A percentile compares a stretch with the other conserved stretches of the same genome.
Evolutionary conservation across 2,888 invertebrate genomes (phyloP).

Genomic region (Drosophila putrida): DNA sequence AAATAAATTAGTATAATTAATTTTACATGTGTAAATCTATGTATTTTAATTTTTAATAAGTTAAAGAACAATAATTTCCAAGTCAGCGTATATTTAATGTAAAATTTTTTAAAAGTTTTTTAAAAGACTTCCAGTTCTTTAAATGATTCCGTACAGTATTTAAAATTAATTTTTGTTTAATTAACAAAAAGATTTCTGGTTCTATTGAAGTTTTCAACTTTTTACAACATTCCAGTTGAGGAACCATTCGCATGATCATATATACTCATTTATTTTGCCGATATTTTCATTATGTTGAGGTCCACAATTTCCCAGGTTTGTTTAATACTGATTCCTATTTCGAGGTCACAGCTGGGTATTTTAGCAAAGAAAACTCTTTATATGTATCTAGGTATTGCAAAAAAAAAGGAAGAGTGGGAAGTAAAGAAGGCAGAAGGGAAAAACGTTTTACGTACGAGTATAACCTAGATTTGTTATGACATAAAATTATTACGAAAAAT

Average conservation of each 20-base stretch:
- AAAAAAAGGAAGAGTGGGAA: not conserved
- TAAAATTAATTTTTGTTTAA: too few species aligned
- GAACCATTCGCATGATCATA: not conserved
- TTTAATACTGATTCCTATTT: not conserved
- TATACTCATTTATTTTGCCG: not conserved
- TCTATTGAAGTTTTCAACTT: too few species aligned
- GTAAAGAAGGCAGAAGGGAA: not conserved
- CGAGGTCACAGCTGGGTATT: slow-evolving; percentile 9
- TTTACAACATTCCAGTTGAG: not conserved
- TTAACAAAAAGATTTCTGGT: too few species aligned
- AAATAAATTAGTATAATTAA: too few species aligned
- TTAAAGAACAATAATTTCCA: too few species aligned
- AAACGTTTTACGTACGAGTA: slow-evolving; percentile 19
- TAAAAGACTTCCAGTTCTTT: too few species aligned
- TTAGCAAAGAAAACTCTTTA: not conserved
- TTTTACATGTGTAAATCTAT: too few species aligned
- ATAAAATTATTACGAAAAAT: slow-evolving; percentile 82
- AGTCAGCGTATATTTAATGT: too few species aligned
- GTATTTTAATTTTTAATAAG: too few species aligned
- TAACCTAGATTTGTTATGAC: slow-evolving; percentile 83
- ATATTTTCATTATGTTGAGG: not conserved
- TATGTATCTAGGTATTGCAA: slow-evolving; percentile 1
- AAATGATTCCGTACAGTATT: too few species aligned
- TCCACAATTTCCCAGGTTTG: not conserved
- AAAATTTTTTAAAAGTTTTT: too few species aligned